phyloP scores from a whole-genome alignment of 2,113 vertebrate genomes.

The Myocastor coypus region DNA sequence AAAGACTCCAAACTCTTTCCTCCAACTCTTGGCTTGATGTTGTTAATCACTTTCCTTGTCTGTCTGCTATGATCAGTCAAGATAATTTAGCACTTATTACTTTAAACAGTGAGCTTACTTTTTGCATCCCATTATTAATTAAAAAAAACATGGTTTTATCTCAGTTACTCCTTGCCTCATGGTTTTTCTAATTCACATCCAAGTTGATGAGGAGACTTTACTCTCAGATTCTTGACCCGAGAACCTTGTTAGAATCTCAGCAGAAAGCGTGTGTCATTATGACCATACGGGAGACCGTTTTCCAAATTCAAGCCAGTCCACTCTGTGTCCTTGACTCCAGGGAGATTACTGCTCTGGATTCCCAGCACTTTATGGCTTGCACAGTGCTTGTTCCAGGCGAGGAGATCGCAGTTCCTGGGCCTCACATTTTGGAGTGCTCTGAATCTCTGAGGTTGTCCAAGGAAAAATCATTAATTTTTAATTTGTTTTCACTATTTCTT shows the following conservation, averaged over 20 bases:
- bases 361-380: background rate
- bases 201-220: background rate
- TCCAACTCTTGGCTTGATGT: background rate
- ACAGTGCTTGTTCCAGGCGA: background rate
- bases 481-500: background rate
- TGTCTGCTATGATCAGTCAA: background rate
- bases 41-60: background rate
- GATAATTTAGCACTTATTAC: background rate
- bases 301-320: background rate
- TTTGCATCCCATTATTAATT: background rate
- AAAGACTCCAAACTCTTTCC: background rate
- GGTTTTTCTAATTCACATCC: background rate
- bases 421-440: background rate
- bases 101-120: background rate
- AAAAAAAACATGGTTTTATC: background rate
- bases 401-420: background rate
- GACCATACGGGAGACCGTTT: background rate
- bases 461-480: background rate
- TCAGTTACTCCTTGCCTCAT: background rate
- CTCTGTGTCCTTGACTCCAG: background rate
- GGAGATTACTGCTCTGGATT: background rate
- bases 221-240: background rate
- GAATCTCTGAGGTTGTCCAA: background rate
- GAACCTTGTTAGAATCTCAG: background rate
- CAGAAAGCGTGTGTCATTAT: background rate